Evolutionary conservation across 2,888 invertebrate species (phyloP), one percentile per base, ranked within the genome.

Genomic region (Heliconius aoede): DNA sequence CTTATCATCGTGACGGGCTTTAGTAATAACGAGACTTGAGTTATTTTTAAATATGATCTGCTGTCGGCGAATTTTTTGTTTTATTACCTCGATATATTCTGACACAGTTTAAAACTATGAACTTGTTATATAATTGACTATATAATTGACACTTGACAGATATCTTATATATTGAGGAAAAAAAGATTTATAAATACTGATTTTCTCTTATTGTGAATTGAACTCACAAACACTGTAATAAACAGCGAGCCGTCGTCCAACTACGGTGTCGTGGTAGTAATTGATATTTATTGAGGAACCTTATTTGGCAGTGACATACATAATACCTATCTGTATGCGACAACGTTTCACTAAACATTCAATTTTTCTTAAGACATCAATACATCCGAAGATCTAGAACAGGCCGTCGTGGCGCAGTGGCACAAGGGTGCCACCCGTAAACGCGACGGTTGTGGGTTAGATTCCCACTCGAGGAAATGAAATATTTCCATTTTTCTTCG

Each of bases 1-100:
- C 87, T 84, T 88, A 86, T 91, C 90, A 87, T 80, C 87, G 72
- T 71, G 61, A 76, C 62, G 60, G 80, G 71, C 60, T 40, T 61
- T 68, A 60, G 60, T 62, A 68, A 68, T 81, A 81, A 81, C 78
- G 72, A 76, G 73, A 60, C 68, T 61, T 28, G 58, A 26, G 64
- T 60, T 61, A 32, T 36, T 60, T 72, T 77, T 65, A 62, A 60
- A 58, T 64, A 76, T 76, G 64, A 30, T 46, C 9, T 65, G 28
- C 28, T 46, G 40, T 73, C 26, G 11, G 28, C 11, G 8, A 60
- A 4, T 24, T 72, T 18, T 46, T 24, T 64, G 9, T n/a, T 64
- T n/a, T 64, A 32, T n/a, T n/a, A 32, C 11, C 8, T n/a, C n/a
- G 55, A 55, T n/a, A n/a, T 55, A 3, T n/a, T 55, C 55, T 9